Conservation (phyloP, 2,888 invertebrate genomes). For the Rotaria socialis region DNA sequence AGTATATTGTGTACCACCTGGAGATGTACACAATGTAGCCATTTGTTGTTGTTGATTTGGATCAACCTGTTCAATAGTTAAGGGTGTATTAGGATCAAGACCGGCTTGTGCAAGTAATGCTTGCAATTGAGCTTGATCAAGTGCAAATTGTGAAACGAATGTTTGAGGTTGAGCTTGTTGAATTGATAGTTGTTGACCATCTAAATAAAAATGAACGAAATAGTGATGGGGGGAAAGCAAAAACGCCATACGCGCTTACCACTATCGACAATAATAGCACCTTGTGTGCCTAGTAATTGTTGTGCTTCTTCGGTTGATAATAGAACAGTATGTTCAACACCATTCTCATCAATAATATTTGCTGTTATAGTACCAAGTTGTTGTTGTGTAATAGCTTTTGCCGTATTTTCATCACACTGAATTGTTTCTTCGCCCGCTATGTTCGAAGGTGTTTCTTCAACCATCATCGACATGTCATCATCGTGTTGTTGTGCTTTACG, state of each 20-base stretch:
- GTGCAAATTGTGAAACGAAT: neutral
- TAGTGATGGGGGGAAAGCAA: no score
- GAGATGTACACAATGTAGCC: conserved; percentile 26
- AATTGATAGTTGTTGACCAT: conserved; percentile 14
- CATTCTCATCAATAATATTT: conserved; percentile 2
- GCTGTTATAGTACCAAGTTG: neutral
- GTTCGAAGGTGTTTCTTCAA: conserved; percentile 28
- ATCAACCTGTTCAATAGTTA: neutral
- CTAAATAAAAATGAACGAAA: neutral
- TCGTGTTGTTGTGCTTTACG: conserved; percentile 23
- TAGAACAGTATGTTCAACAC: conserved; percentile 23
- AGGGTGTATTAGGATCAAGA: conserved; percentile 12
- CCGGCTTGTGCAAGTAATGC: conserved; percentile 17
- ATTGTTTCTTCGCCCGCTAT: conserved; percentile 4
- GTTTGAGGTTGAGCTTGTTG: neutral
- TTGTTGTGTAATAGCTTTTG: neutral
- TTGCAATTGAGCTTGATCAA: conserved; percentile 21
- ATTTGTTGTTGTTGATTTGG: neutral
- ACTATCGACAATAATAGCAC: neutral
- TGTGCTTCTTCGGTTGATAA: conserved; percentile 28
- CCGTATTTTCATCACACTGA: neutral
- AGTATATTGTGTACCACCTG: conserved; percentile 11
- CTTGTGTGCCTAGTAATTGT: neutral
- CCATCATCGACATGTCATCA: conserved; percentile 8
- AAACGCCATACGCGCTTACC: neutral